Base-by-base conservation (phyloP, 2,113 vertebrate genomes). In the Illadopsis cleaveri region DNA sequence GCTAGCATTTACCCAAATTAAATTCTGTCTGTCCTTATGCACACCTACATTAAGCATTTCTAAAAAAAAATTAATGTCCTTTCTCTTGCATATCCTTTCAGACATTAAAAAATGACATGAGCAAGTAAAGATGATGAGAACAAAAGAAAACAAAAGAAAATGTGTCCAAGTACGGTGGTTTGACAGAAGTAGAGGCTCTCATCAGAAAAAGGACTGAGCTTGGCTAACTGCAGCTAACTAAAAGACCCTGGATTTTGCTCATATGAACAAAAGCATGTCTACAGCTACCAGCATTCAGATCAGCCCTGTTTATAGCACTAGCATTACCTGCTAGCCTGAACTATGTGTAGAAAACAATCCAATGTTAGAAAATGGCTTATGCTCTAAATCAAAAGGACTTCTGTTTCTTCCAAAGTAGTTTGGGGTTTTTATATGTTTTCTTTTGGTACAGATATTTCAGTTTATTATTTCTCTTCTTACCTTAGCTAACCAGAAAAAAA, bases 131-230 rank as follows among this genome's bases (percentile, higher is more conserved):
- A 31, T n/a, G 13, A 75, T 61, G 44, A 42, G n/a, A 83, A 27
- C 85, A 76, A 93, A 86, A 76, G 60, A 23, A 82, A 84, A 76
- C 33, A 45, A 82, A 90, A 44, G n/a, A 92, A 91, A 82, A 69
- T 17, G 35, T 40, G 12, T 6, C 20, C 40, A 75, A 27, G 11
- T 30, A 23, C 9, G 31, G 19, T 6, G 5, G 35, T 42, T 66
- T 80, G 25, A 38, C 21, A 37, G 42, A 51, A 56, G 15, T 48
- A 73, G 87, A 69, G 9, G 15, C 30, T 4, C 24, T 50, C 16
- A 25, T 54, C 75, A 81, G 22, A 38, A 75, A 77, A 86, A 83
- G 4, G 7, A 54, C 12, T 35, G n/a, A 62, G 18, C 38, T 28
- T 50, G 12, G 6, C 10, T 89, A 60, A 40, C 11, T 1, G 1